Conservation (phyloP, 2,888 invertebrate genomes). For the Scaptodrosophila latifasciaeformis region DNA sequence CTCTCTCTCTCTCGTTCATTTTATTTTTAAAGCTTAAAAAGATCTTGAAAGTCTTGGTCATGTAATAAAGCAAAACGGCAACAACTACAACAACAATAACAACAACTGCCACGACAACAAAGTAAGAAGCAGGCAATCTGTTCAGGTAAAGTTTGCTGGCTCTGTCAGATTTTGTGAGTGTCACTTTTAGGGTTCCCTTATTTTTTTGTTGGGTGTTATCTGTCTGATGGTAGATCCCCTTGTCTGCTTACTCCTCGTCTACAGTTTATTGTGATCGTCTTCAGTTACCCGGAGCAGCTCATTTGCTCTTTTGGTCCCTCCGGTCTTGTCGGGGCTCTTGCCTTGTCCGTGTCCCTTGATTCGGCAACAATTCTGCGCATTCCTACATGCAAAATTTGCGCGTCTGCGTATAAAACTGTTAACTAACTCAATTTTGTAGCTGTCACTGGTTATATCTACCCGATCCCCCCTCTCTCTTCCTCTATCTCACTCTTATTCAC, state of each 20-base stretch:
- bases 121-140: conserved; percentile 28
- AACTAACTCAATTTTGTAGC: conserved; percentile 75
- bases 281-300: conserved; percentile 46
- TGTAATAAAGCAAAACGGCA: conserved; percentile 54
- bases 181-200: conserved; percentile 53
- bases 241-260: no score
- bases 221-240: neutral
- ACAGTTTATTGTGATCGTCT: conserved; percentile 44
- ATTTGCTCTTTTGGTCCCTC: no score
- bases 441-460: conserved; percentile 60
- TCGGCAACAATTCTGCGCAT: conserved; percentile 16
- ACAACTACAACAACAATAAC: conserved; percentile 23
- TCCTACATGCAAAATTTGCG: conserved; percentile 67
- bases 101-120: conserved; percentile 42
- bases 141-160: conserved; percentile 31
- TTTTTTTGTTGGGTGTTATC: conserved; percentile 25
- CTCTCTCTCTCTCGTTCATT: no score
- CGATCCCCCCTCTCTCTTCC: neutral
- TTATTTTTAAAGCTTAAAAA: no score
- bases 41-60: conserved; percentile 8
- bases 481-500: no score
- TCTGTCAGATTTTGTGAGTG: conserved; percentile 66
- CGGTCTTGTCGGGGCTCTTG: no score
- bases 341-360: no score
- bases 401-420: conserved; percentile 74